Evolutionary conservation across 1,140 invertebrate genomes (phyloP).

Genomic region (Branchinecta lynchi): DNA sequence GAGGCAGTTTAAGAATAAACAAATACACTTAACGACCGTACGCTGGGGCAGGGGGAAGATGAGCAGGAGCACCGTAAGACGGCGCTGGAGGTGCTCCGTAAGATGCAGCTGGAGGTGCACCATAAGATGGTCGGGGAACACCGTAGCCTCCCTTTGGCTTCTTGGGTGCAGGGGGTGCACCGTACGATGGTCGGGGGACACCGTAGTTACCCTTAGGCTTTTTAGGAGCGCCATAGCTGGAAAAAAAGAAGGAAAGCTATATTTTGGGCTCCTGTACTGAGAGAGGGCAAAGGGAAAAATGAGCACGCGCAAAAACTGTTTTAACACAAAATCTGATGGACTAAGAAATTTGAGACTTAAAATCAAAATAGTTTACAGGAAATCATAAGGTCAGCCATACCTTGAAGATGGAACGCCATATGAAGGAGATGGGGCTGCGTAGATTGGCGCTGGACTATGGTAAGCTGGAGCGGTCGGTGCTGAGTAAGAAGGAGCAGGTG

Average conservation of each 20-base stretch:
- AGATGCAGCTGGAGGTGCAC: neutral
- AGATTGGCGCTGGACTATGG: neutral
- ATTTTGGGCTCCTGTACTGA: too few relatives aligned
- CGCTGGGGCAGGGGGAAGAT: conserved; percentile 13
- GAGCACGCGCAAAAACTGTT: too few relatives aligned
- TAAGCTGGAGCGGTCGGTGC: conserved; percentile 16
- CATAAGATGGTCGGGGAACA: neutral
- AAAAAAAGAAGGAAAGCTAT: neutral
- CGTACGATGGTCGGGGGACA: neutral
- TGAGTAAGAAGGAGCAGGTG: conserved; percentile 12
- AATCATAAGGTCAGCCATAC: neutral
- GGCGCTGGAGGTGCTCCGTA: conserved; percentile 15
- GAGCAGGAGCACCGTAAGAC: conserved; percentile 15
- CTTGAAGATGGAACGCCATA: neutral
- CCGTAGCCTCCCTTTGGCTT: neutral
- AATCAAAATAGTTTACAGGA: too few relatives aligned
- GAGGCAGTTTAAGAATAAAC: conserved; percentile 6
- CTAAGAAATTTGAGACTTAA: too few relatives aligned
- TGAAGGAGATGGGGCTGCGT: neutral
- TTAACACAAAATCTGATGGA: too few relatives aligned
- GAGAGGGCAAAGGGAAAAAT: too few relatives aligned
- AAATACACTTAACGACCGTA: conserved; percentile 10
- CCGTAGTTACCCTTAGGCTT: neutral
- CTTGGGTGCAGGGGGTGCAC: neutral
- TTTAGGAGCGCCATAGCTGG: neutral